Percentiles rank a stretch among this genome's conserved stretches.
phyloP scores from a whole-genome alignment of 1,140 invertebrate species.

The Bombus confusus region DNA sequence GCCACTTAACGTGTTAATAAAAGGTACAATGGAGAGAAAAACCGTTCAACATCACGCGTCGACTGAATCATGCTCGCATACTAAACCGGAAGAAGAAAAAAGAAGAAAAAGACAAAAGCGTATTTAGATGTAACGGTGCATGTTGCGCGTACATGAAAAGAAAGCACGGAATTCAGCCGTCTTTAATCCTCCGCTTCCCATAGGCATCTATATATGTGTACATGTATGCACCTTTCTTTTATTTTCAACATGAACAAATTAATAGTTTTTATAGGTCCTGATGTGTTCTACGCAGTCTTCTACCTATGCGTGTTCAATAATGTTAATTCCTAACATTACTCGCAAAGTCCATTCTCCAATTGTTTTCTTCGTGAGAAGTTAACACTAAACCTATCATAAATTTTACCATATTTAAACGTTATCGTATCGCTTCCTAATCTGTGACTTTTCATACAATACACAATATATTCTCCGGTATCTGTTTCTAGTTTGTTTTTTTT shows the following conservation, averaged over 20 bases:
- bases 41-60: background rate
- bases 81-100: background rate
- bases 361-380: too few relatives aligned
- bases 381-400: too few relatives aligned
- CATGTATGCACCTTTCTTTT: background rate
- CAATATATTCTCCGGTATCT: too few relatives aligned
- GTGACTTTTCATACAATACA: too few relatives aligned
- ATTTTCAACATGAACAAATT: background rate
- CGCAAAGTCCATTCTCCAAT: background rate
- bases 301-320: background rate
- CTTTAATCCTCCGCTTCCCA: background rate
- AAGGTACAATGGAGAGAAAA: background rate
- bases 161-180: too few relatives aligned
- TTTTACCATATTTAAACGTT: too few relatives aligned
- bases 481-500: too few relatives aligned
- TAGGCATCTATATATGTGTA: background rate
- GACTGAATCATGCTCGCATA: background rate
- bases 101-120: background rate
- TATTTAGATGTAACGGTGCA: background rate
- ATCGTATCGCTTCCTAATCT: too few relatives aligned
- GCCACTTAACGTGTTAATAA: background rate
- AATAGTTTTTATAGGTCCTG: background rate
- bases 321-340: background rate
- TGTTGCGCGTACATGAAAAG: too few relatives aligned
- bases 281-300: too few relatives aligned